phyloP scores from a whole-genome alignment of 2,113 vertebrate species.

The Corythaixoides concolor region DNA sequence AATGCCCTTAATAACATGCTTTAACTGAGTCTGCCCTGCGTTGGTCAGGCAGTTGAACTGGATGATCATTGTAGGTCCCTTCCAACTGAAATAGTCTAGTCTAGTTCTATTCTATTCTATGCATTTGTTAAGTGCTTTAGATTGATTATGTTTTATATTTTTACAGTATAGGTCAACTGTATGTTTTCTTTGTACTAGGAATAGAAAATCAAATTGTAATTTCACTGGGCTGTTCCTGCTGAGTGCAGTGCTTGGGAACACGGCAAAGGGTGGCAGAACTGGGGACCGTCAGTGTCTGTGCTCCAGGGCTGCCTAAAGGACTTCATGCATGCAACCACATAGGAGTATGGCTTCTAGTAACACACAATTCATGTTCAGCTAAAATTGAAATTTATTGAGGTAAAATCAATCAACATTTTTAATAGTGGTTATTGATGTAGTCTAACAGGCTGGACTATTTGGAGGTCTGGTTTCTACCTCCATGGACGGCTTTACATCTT shows the following conservation, averaged over 20 bases:
- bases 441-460: not conserved
- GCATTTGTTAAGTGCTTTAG: not conserved
- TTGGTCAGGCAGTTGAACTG: not conserved
- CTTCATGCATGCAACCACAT: not conserved
- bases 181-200: not conserved
- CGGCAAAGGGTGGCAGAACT: not conserved
- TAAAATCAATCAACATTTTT: not conserved
- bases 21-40: not conserved
- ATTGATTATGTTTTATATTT: not conserved
- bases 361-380: not conserved
- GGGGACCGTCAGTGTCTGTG: not conserved
- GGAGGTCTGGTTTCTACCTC: not conserved
- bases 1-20: not conserved
- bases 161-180: not conserved
- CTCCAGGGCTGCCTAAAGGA: not conserved
- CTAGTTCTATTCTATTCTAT: no score
- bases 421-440: not conserved
- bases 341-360: not conserved
- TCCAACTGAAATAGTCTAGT: not conserved
- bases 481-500: not conserved
- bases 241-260: not conserved
- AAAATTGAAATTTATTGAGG: not conserved
- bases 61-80: not conserved
- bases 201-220: not conserved
- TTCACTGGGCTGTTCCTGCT: not conserved